A percentile compares a stretch with the other conserved stretches of the same genome.
Conservation (phyloP, 2,797 vertebrate species). For the Etheostoma perlongum region DNA sequence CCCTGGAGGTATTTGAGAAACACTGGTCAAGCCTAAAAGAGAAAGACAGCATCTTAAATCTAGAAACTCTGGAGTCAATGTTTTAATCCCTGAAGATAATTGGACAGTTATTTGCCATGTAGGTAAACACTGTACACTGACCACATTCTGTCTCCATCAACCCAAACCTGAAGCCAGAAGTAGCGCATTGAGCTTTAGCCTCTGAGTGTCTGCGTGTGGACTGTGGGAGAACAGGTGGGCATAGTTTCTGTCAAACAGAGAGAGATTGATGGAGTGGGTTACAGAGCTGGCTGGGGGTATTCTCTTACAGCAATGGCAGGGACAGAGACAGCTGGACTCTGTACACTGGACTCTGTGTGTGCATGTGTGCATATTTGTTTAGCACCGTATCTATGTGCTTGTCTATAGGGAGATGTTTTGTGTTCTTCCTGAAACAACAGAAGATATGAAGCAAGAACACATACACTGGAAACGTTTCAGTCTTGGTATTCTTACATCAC, state of each 20-base stretch:
- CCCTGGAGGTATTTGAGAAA: no score
- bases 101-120: background rate
- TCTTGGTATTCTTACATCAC: background rate
- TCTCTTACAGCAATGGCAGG: slow-evolving; percentile 83
- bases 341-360: slow-evolving; percentile 65
- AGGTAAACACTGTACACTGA: background rate
- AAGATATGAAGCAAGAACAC: slow-evolving; percentile 2
- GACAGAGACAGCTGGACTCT: slow-evolving; percentile 76
- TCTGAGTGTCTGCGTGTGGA: slow-evolving; percentile 56
- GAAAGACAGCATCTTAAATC: background rate
- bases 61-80: background rate
- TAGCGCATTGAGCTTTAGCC: slow-evolving; percentile 17
- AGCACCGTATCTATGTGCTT: slow-evolving; percentile 27
- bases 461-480: background rate
- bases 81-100: background rate
- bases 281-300: slow-evolving; percentile 75
- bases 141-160: slow-evolving; percentile 24
- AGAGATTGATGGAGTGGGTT: slow-evolving; percentile 85
- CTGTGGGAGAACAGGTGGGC: slow-evolving; percentile 86
- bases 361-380: slow-evolving; percentile 59
- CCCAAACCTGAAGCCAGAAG: slow-evolving; percentile 55
- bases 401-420: slow-evolving; percentile 52
- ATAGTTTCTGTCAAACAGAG: slow-evolving; percentile 84
- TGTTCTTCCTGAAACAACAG: slow-evolving; percentile 45
- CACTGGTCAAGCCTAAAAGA: background rate